These are phyloP conservation scores for Hydrophis major DNA, from an alignment of 2,797 vertebrate species.

Conservation along the genomic window DNA sequence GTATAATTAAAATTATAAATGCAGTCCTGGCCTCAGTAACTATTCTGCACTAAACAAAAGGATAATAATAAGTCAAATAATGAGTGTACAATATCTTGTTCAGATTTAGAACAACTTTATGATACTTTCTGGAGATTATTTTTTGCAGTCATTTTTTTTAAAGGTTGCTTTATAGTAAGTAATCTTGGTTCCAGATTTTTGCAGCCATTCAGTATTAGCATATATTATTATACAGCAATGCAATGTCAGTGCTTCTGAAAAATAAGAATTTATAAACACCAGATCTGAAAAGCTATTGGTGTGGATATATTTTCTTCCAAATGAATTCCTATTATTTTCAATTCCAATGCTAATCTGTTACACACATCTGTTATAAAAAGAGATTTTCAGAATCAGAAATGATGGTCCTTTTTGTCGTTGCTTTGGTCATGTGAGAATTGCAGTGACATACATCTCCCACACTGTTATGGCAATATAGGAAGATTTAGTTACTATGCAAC, in stretches of 20 bases:
- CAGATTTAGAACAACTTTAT: conserved; percentile 20
- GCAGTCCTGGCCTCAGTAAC: conserved; percentile 3
- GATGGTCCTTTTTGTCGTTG: neutral
- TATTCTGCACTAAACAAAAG: conserved; percentile 20
- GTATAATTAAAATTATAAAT: conserved; percentile 28
- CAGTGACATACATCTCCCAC: neutral
- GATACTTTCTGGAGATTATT: neutral
- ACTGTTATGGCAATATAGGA: neutral
- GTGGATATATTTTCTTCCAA: neutral
- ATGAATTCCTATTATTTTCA: neutral
- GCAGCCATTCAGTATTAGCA: neutral
- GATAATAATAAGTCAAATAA: conserved; percentile 16
- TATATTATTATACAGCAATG: neutral
- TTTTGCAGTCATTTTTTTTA: neutral
- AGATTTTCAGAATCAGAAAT: neutral
- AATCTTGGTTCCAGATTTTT: conserved; percentile 4
- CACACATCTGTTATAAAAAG: neutral
- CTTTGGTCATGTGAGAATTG: neutral
- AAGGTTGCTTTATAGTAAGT: neutral
- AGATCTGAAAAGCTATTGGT: neutral
- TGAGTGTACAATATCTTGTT: conserved; percentile 22
- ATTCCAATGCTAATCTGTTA: neutral
- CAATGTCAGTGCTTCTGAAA: neutral
- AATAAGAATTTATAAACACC: neutral
- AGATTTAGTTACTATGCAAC: neutral